Percentiles rank a stretch among this genome's conserved stretches.
Evolutionary conservation across 2,888 invertebrate genomes (phyloP).

Genomic region (Polydrusus pterygomalis): DNA sequence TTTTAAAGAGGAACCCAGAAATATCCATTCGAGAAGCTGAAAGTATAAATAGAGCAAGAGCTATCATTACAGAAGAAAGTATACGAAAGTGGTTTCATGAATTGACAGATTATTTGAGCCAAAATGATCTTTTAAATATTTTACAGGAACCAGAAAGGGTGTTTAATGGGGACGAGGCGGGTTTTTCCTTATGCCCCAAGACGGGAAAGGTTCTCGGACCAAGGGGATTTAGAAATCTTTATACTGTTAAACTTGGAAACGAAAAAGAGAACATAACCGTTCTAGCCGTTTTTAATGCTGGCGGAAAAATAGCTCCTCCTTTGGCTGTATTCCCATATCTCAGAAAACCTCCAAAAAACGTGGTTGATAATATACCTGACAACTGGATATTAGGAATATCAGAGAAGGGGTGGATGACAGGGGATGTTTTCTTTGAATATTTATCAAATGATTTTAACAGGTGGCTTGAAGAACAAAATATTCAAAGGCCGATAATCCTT

Average conservation of each 20-base stretch:
- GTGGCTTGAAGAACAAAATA: slow-evolving; percentile 47
- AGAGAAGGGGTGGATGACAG: slow-evolving; percentile 58
- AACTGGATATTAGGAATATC: slow-evolving; percentile 51
- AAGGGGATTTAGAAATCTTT: slow-evolving; percentile 39
- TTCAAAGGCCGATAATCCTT: slow-evolving; percentile 56
- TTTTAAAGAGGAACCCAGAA: slow-evolving; percentile 61
- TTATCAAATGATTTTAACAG: slow-evolving; percentile 54
- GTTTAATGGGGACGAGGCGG: slow-evolving; percentile 48
- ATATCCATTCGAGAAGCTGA: slow-evolving; percentile 54
- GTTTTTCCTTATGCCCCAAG: slow-evolving; percentile 47
- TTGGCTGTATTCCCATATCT: slow-evolving; percentile 50
- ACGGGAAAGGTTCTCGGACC: slow-evolving; percentile 49
- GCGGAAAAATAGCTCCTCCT: slow-evolving; percentile 40
- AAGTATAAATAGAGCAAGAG: slow-evolving; percentile 49
- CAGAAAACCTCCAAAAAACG: slow-evolving; percentile 40
- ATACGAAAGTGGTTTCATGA: slow-evolving; percentile 43
- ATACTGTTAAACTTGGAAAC: slow-evolving; percentile 34
- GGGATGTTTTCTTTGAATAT: slow-evolving; percentile 56
- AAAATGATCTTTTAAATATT: slow-evolving; percentile 34
- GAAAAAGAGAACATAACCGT: slow-evolving; percentile 54
- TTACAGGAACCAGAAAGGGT: slow-evolving; percentile 45
- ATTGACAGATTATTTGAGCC: slow-evolving; percentile 18
- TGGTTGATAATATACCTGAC: slow-evolving; percentile 47
- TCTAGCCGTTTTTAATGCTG: slow-evolving; percentile 44
- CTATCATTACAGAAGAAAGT: slow-evolving; percentile 37